Evolutionary conservation across 2,797 vertebrate genomes (phyloP), one percentile per base, ranked within the genome.

Genomic region (Poeciliopsis infans): DNA sequence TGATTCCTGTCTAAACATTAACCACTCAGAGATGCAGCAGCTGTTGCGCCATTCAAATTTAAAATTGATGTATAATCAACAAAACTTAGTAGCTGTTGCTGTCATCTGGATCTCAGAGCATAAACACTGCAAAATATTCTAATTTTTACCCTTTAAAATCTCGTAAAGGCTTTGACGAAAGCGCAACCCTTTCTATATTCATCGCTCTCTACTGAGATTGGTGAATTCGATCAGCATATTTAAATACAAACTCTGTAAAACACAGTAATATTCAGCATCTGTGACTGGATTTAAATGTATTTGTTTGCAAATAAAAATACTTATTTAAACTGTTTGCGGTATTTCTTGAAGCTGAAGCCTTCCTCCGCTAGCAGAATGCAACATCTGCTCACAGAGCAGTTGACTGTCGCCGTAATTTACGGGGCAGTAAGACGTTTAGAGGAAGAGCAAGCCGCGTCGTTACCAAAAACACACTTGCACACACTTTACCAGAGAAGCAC

Each of bases 391-490:
- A 74, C 5, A 41, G 45, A 80, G 71, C 83, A 87, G 79, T 80
- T 75, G 81, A 77, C 57, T 72, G n/a, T 70, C 53, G 66, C 4
- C 70, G 46, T 82, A 41, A 86, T 85, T 80, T 86, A 86, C 76
- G 75, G 74, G 61, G 68, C 72, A 64, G 74, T 43, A 59, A 79
- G 55, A 83, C 20, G 78, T 74, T 74, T 72, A 20, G 55, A 78
- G 33, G 73, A 87, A 81, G 25, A 79, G 77, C 78, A 53, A 69
- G n/a, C 16, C n/a, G 57, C 82, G 75, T 70, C 73, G 79, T 81
- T 51, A 72, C 46, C 12, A 2, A 55, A 84, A 80, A 73, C 59
- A 74, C 72, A 66, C 79, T 36, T 41, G 43, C 25, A 75, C 25
- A 77, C 33, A 70, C 3, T 79, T 31, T 79, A 33, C 61, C 61